Evolutionary conservation across 2,113 vertebrate genomes (phyloP).

Genomic region (Hippocampus zosterae): DNA sequence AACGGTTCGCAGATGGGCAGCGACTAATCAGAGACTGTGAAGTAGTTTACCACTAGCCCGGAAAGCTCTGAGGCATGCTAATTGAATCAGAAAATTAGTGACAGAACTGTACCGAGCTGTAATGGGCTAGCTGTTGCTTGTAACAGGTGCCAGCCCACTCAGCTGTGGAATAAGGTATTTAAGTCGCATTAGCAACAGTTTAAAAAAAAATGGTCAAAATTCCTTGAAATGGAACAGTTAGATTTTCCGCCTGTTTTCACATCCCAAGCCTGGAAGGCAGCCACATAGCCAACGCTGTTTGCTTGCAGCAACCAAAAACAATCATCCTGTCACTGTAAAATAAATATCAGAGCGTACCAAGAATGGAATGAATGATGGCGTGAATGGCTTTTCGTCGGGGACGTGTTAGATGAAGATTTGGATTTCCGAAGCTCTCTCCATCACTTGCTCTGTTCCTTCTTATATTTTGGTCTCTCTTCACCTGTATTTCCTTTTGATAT

Average conservation of each 20-base stretch:
- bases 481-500: constrained; percentile 13
- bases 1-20: constrained; percentile 97
- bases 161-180: constrained; percentile 99
- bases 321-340: constrained; percentile 21
- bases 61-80: constrained; percentile 99
- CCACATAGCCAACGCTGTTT: constrained; percentile 37
- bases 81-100: constrained; percentile 99
- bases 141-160: constrained; percentile 99
- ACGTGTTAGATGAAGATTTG: neutral
- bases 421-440: neutral
- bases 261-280: constrained; percentile 77
- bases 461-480: constrained; percentile 21
- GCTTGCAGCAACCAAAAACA: constrained; percentile 41
- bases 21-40: constrained; percentile 99
- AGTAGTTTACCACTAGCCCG: constrained; percentile 99
- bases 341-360: constrained; percentile 9
- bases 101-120: constrained; percentile 81
- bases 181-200: constrained; percentile 97
- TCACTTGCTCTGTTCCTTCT: constrained; percentile 1
- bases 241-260: constrained; percentile 98
- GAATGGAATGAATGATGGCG: constrained; percentile 2
- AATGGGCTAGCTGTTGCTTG: constrained; percentile 95
- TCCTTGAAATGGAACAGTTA: constrained; percentile 97
- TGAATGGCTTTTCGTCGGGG: neutral
- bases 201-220: constrained; percentile 88